Base-by-base conservation (phyloP, 2,888 invertebrate genomes). In the Phaedon cochleariae region DNA sequence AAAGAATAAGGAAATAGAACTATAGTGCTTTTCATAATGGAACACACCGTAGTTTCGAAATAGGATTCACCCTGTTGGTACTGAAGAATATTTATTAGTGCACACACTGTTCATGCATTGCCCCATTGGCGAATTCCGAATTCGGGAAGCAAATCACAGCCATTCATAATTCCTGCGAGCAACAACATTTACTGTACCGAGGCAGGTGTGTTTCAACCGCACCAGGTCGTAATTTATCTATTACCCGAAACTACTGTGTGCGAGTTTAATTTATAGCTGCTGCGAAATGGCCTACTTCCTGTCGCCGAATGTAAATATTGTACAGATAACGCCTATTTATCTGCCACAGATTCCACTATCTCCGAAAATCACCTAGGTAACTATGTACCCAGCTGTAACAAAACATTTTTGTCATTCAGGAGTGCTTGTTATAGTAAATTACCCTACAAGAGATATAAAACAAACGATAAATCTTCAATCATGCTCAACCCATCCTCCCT, bases 151-250 rank as follows among this genome's bases (percentile, higher is more conserved):
- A 41, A 57, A 57, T 41, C 15, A 22, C 45, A 22, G 26, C 41
- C 21, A 57, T 57, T 57, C 45, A 57, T 57, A 57, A 57, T 57
- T 45, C 45, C 41, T 22, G 37, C 4, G 22, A 37, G 55, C 37
- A 20, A 20, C 10, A 54, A 26, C 55, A 17, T 41, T 57, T 26
- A 10, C 45, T 15, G 55, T 45, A 45, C 26, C 20, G 41, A 57
- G 64, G 65, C 71, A 71, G 71, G 71, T 71, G 69, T 59, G 63
- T 64, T 65, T 15, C 49, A 54, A 64, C 67, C 58, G 55, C 59
- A 59, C 59, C 31, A 61, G 59, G 58, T 62, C 64, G 67, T 67
- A 71, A 71, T 64, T 71, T 71, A 71, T 69, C 69, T 67, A 71
- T 69, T 69, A 69, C 67, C 67, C 67, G 60, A 62, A 71, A 68